A percentile compares a stretch with the other conserved stretches of the same genome.
Evolutionary conservation across 2,113 vertebrate species (phyloP).

Genomic region (Oenanthe oenanthe): DNA sequence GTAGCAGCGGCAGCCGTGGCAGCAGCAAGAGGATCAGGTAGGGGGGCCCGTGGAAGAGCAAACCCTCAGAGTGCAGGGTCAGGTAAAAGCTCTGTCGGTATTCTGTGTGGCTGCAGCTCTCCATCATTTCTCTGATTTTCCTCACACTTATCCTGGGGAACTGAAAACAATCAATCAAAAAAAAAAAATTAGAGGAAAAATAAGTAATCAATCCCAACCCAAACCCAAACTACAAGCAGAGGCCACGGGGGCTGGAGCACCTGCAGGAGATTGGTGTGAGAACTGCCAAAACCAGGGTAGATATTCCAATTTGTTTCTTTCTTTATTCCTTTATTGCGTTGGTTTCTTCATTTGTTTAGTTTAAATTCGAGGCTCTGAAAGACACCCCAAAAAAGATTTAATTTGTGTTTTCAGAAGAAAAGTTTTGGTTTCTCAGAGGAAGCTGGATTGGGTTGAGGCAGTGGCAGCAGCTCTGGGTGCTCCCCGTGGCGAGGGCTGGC

Average conservation of each 20-base stretch:
- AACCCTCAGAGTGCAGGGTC: conserved; percentile 93
- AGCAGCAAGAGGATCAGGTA: conserved; percentile 98
- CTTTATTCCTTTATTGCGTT: conserved; percentile 49
- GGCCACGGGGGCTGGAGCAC: conserved; percentile 57
- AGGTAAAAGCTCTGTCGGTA: conserved; percentile 92
- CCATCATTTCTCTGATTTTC: conserved; percentile 80
- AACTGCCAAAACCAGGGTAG: conserved; percentile 40
- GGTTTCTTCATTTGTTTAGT: conserved; percentile 37
- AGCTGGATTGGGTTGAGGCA: background rate
- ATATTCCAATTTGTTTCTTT: background rate
- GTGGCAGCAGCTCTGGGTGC: background rate
- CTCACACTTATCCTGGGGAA: conserved; percentile 60
- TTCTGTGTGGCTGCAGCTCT: conserved; percentile 92
- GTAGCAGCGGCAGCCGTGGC: conserved; percentile 95
- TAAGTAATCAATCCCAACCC: background rate
- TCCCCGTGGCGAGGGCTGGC: rapidly evolving
- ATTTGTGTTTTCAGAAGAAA: background rate
- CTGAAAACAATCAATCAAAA: background rate
- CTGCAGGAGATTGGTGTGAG: background rate
- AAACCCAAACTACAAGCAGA: conserved; percentile 45
- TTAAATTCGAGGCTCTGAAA: conserved; percentile 6
- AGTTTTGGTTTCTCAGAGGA: conserved; percentile 16
- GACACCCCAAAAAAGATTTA: background rate
- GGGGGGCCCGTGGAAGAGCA: conserved; percentile 91
- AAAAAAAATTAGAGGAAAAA: background rate